A percentile compares a stretch with the other conserved stretches of the same genome.
phyloP scores from a whole-genome alignment of 2,797 vertebrate species.

The Sebastes glaucus region DNA sequence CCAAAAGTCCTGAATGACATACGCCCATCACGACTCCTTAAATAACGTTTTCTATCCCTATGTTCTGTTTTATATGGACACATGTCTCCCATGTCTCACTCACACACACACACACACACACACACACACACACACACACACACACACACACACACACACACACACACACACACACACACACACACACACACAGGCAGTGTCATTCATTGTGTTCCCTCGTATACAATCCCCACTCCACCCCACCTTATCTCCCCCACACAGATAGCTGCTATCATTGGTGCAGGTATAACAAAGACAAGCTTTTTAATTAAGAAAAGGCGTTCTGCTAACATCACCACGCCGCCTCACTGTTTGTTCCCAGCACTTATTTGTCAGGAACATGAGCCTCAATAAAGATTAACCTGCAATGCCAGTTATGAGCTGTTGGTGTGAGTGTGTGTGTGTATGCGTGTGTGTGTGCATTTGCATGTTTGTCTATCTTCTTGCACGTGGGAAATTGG shows the following conservation, averaged over 20 bases:
- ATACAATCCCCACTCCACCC: neutral
- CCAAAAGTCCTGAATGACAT: too few relatives aligned
- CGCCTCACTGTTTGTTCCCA: conserved; percentile 43
- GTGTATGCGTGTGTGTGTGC: conserved; percentile 6
- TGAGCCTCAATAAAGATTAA: conserved; percentile 52
- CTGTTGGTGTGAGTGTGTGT: neutral
- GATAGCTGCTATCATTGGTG: conserved; percentile 27
- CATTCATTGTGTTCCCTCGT: neutral
- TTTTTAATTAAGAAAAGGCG: conserved; percentile 65
- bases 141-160: neutral
- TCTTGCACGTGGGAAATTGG: neutral
- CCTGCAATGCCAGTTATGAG: conserved; percentile 16
- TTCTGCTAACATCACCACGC: conserved; percentile 21
- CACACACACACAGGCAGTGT: neutral
- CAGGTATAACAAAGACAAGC: conserved; percentile 39
- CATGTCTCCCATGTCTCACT: neutral
- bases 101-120: neutral
- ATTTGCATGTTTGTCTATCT: too few relatives aligned
- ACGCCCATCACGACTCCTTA: neutral
- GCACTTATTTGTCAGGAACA: conserved; percentile 46
- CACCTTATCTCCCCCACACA: conserved; percentile 25
- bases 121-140: too few relatives aligned
- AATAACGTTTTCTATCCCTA: neutral
- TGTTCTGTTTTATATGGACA: neutral
- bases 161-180: too few relatives aligned